phyloP scores from a whole-genome alignment of 2,888 invertebrate genomes.

The Phyllotreta cruciferae region DNA sequence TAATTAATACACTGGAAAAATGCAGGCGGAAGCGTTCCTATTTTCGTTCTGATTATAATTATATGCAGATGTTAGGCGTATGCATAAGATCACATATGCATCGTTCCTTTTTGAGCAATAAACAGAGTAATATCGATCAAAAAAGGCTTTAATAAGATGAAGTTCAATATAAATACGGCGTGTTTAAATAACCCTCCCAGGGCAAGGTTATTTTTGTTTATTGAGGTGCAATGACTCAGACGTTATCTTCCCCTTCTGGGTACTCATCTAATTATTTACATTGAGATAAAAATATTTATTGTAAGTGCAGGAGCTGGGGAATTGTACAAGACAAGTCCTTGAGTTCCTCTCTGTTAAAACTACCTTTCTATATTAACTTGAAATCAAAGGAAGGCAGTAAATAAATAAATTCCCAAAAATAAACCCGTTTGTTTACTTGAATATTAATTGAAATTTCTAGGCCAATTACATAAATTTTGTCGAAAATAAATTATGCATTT shows the following conservation, averaged over 20 bases:
- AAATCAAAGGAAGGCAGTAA: not conserved
- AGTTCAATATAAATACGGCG: not conserved
- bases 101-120: not conserved
- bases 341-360: not conserved
- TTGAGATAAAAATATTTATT: constrained; percentile 8
- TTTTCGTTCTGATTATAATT: constrained; percentile 4
- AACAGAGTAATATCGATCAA: not conserved
- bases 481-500: no score
- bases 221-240: not conserved
- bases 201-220: not conserved
- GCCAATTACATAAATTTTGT: no score
- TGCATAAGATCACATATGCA: constrained; percentile 1
- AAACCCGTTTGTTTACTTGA: no score
- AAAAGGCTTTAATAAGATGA: not conserved
- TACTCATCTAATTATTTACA: not conserved
- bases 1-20: not conserved
- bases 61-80: constrained; percentile 1
- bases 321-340: not conserved
- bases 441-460: no score
- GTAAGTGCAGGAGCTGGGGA: not conserved
- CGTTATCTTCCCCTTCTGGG: constrained; percentile 1
- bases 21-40: constrained; percentile 7
- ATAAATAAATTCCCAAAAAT: no score
- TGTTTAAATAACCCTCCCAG: not conserved
- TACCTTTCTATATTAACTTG: not conserved